A percentile compares a stretch with the other conserved stretches of the same genome.
These are phyloP conservation scores for Lasioglossum zephyrum DNA, from an alignment of 2,888 invertebrate genomes.

Conservation along the genomic window DNA sequence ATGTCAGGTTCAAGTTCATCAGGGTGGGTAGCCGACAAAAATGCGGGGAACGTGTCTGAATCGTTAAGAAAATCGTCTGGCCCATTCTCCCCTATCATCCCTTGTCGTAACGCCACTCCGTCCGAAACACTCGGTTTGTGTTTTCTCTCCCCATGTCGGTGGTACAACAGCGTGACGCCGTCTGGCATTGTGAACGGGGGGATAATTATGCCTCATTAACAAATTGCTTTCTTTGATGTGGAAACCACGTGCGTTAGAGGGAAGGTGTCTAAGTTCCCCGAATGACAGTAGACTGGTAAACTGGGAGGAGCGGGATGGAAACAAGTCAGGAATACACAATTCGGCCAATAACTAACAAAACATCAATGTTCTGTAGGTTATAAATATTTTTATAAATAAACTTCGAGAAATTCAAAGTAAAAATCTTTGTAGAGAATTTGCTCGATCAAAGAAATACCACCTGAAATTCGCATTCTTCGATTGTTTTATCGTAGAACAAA, in stretches of 20 bases:
- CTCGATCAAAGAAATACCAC: too few species aligned
- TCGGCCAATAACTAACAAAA: neutral
- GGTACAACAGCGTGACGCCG: slow-evolving; percentile 58
- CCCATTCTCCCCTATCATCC: slow-evolving; percentile 1
- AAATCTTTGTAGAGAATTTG: too few species aligned
- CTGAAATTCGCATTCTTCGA: too few species aligned
- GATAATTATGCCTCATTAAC: slow-evolving; percentile 83
- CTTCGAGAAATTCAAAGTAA: neutral
- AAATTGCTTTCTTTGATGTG: slow-evolving; percentile 80
- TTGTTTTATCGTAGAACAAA: too few species aligned
- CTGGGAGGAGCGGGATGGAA: slow-evolving; percentile 15
- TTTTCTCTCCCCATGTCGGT: slow-evolving; percentile 36
- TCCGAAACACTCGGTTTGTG: slow-evolving; percentile 41
- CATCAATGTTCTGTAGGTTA: neutral
- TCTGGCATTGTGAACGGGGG: slow-evolving; percentile 72
- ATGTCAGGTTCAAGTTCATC: slow-evolving; percentile 41
- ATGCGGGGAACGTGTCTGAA: slow-evolving; percentile 4
- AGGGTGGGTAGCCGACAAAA: slow-evolving; percentile 29
- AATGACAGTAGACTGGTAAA: slow-evolving; percentile 1
- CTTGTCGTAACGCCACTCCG: slow-evolving; percentile 8
- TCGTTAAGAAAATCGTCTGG: slow-evolving; percentile 59
- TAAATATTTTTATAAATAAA: neutral
- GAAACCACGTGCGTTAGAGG: slow-evolving; percentile 70
- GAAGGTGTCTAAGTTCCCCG: slow-evolving; percentile 36
- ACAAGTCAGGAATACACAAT: slow-evolving; percentile 32